phyloP scores from a whole-genome alignment of 2,797 vertebrate genomes.

The Podarcis siculus region DNA sequence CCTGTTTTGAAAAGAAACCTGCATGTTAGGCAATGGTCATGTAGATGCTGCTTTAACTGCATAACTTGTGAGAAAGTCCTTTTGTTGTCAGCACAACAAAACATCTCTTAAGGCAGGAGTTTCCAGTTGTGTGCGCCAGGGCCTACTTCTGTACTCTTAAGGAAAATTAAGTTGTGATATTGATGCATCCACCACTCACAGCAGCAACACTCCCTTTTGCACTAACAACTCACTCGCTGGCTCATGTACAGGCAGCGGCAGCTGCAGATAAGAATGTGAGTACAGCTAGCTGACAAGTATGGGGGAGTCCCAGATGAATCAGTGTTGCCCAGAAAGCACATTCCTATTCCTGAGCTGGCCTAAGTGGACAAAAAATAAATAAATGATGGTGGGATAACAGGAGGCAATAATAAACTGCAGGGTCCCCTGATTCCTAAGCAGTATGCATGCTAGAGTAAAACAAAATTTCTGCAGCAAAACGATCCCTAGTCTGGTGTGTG shows the following conservation, averaged over 20 bases:
- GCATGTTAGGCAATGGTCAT: constrained; percentile 25
- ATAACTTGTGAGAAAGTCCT: constrained; percentile 12
- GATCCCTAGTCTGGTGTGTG: background rate
- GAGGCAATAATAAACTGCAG: background rate
- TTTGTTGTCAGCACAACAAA: background rate
- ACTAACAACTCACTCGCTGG: background rate
- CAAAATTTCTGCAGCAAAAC: background rate
- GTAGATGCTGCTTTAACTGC: background rate
- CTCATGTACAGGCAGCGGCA: background rate
- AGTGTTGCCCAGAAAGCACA: background rate
- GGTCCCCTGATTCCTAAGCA: background rate
- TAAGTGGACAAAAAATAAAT: background rate
- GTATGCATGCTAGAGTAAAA: background rate
- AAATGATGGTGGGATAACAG: background rate
- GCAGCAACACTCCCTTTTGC: background rate
- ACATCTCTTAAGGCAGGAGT: background rate
- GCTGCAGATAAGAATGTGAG: background rate
- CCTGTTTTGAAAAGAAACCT: background rate
- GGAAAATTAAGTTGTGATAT: background rate
- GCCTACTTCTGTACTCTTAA: background rate
- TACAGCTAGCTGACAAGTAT: background rate
- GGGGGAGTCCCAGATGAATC: background rate
- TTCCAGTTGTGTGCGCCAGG: background rate
- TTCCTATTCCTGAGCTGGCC: background rate
- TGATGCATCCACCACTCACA: background rate